Percentiles rank a stretch among this genome's conserved stretches.
phyloP scores from a whole-genome alignment of 2,113 vertebrate genomes.

The Butorides virescens region DNA sequence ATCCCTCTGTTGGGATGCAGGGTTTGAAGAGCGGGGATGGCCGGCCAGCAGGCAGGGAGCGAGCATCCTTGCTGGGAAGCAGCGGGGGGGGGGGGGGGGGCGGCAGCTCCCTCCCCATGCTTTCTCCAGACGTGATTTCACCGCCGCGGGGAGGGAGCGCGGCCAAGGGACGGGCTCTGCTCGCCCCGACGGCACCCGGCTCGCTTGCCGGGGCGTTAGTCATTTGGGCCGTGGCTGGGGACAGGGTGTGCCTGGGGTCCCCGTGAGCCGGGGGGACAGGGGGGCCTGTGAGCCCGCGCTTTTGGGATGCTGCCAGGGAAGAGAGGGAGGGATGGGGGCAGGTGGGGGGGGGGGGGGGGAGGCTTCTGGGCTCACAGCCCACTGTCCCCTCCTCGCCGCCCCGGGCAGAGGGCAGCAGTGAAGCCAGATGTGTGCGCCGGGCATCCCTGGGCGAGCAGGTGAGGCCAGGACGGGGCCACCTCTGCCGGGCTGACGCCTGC shows the following conservation, averaged over 20 bases:
- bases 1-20: background rate
- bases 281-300: accelerated
- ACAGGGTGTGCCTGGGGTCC: background rate
- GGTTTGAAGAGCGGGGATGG: background rate
- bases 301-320: background rate
- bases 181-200: background rate
- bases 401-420: background rate
- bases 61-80: background rate
- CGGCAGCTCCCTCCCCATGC: background rate
- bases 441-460: background rate
- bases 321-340: background rate
- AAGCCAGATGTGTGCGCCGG: background rate
- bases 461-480: background rate
- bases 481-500: background rate
- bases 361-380: accelerated
- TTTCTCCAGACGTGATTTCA: slow-evolving; percentile 68
- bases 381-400: background rate
- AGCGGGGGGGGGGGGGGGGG: background rate
- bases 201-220: background rate
- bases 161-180: slow-evolving; percentile 25
- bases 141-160: background rate
- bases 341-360: background rate
- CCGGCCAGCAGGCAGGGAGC: background rate
- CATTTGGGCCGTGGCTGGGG: background rate
- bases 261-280: accelerated